Percentiles rank a stretch among this genome's conserved stretches.
Conservation (phyloP, 2,888 invertebrate species). For the Scotopteryx bipunctaria region DNA sequence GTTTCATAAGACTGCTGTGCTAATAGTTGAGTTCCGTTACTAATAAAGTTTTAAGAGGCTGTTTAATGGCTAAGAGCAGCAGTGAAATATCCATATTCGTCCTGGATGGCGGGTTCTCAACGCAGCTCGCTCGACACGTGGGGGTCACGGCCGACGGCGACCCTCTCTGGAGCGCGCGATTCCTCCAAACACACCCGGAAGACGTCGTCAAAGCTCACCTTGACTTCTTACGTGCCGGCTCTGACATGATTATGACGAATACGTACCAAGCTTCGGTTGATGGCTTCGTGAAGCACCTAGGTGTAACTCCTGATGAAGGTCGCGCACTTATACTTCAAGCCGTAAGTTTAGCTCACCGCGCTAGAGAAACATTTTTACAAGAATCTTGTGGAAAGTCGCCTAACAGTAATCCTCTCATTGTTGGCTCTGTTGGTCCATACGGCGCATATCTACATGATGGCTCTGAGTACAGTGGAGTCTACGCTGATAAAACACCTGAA, state of each 20-base stretch:
- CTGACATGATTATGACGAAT: slow-evolving; percentile 92
- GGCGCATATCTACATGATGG: slow-evolving; percentile 94
- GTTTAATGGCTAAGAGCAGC: neutral
- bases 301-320: slow-evolving; percentile 86
- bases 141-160: slow-evolving; percentile 89
- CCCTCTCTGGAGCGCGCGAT: slow-evolving; percentile 94
- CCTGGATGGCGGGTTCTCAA: slow-evolving; percentile 90
- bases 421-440: slow-evolving; percentile 95
- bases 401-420: slow-evolving; percentile 83
- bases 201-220: slow-evolving; percentile 90
- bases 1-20: no score
- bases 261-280: slow-evolving; percentile 94
- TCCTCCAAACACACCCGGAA: slow-evolving; percentile 89
- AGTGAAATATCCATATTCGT: slow-evolving; percentile 55
- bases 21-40: neutral
- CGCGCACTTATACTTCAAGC: slow-evolving; percentile 87
- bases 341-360: slow-evolving; percentile 88
- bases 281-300: slow-evolving; percentile 89
- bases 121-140: slow-evolving; percentile 89
- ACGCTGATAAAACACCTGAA: slow-evolving; percentile 84
- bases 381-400: slow-evolving; percentile 59
- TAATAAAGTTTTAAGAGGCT: neutral
- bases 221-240: slow-evolving; percentile 92
- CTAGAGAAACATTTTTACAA: slow-evolving; percentile 83
- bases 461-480: slow-evolving; percentile 94